Percentiles rank a stretch among this genome's conserved stretches.
Conservation (phyloP, 2,888 invertebrate species). For the Rhopalosiphum nymphaeae region DNA sequence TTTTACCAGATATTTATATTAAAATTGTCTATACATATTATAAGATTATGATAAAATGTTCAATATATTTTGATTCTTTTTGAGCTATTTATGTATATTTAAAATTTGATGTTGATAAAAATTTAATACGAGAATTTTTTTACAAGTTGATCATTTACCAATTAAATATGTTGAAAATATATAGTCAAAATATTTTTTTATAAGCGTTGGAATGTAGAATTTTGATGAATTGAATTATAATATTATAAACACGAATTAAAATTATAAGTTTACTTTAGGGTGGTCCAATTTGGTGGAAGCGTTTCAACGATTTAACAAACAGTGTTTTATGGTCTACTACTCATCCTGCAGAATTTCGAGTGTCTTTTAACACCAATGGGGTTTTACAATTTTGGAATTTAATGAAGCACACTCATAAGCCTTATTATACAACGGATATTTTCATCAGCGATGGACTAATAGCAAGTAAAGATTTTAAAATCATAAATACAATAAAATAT, state of each 20-base stretch:
- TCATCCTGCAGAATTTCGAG: constrained; percentile 42
- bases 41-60: too few relatives aligned
- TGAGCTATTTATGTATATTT: too few relatives aligned
- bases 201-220: too few relatives aligned
- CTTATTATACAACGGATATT: constrained; percentile 17
- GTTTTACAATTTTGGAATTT: constrained; percentile 69
- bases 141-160: too few relatives aligned
- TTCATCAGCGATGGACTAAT: constrained; percentile 18
- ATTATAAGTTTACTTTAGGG: constrained; percentile 17
- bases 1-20: too few relatives aligned
- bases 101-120: too few relatives aligned
- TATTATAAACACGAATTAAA: not conserved
- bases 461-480: not conserved
- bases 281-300: constrained; percentile 60
- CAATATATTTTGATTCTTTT: too few relatives aligned
- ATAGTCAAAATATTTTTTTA: too few relatives aligned
- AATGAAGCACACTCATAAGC: constrained; percentile 69
- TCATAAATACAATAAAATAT: not conserved
- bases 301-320: constrained; percentile 39
- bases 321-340: constrained; percentile 48
- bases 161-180: too few relatives aligned
- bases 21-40: too few relatives aligned
- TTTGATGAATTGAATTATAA: too few relatives aligned
- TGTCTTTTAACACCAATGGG: constrained; percentile 65
- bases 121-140: too few relatives aligned